Conservation (phyloP, 2,888 invertebrate species). For the Chrysina gloriosa region DNA sequence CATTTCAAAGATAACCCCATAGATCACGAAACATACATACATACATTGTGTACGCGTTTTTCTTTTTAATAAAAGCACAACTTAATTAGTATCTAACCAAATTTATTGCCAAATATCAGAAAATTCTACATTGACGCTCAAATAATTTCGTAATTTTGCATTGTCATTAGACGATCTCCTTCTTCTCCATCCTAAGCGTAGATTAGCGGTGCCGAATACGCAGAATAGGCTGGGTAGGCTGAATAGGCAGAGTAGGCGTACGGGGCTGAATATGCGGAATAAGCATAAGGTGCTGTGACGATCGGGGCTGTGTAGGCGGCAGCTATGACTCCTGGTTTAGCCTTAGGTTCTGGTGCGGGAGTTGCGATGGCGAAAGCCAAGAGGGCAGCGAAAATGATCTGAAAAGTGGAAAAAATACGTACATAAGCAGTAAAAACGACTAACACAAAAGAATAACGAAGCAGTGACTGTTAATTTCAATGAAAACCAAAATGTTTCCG, state of each 20-base stretch:
- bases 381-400: constrained; percentile 54
- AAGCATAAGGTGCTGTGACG: constrained; percentile 25
- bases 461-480: too few relatives aligned
- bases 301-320: constrained; percentile 35
- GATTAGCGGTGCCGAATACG: constrained; percentile 38
- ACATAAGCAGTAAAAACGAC: too few relatives aligned
- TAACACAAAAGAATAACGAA: too few relatives aligned
- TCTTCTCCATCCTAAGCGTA: constrained; percentile 37
- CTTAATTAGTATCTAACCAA: too few relatives aligned
- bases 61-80: too few relatives aligned
- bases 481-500: too few relatives aligned
- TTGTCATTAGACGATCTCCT: neutral
- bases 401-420: constrained; percentile 29
- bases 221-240: constrained; percentile 51
- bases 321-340: constrained; percentile 15
- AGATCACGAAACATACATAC: too few relatives aligned
- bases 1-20: too few relatives aligned
- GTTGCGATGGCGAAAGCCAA: constrained; percentile 42
- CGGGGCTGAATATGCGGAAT: constrained; percentile 24
- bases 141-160: neutral
- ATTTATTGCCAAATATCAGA: neutral
- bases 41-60: too few relatives aligned
- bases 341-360: constrained; percentile 44
- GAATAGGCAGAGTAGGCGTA: constrained; percentile 34
- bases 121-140: neutral